phyloP scores from a whole-genome alignment of 2,113 vertebrate species.

The Poeciliopsis turrubarensis region DNA sequence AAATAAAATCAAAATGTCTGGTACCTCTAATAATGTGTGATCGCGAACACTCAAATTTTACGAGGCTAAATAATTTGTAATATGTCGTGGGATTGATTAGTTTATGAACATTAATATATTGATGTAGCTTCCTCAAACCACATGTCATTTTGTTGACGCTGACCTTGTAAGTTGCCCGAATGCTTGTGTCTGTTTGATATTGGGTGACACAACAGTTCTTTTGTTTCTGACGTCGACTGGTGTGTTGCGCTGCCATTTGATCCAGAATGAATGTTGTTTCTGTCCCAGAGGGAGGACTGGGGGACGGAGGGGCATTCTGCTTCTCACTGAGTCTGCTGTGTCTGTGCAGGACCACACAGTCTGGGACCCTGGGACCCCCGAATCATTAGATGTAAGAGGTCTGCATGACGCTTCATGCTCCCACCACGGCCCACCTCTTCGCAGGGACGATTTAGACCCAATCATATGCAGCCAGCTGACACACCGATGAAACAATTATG shows the following conservation, averaged over 20 bases:
- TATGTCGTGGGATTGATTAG: background rate
- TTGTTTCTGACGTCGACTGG: constrained; percentile 60
- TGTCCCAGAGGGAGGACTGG: constrained; percentile 44
- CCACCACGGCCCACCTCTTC: constrained; percentile 19
- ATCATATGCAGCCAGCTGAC: constrained; percentile 90
- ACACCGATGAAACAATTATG: constrained; percentile 92
- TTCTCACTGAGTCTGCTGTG: constrained; percentile 68
- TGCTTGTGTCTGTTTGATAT: constrained; percentile 50
- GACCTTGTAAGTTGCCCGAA: constrained; percentile 45
- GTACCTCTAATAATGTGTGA: background rate
- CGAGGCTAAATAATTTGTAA: background rate
- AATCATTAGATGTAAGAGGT: constrained; percentile 73
- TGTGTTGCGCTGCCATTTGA: constrained; percentile 70
- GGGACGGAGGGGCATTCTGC: constrained; percentile 8
- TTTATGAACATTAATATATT: background rate
- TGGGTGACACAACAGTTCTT: constrained; percentile 71
- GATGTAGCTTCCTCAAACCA: background rate
- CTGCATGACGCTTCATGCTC: constrained; percentile 63
- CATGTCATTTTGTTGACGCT: constrained; percentile 26
- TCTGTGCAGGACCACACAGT: constrained; percentile 75
- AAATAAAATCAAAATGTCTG: background rate
- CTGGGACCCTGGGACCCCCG: constrained; percentile 62
- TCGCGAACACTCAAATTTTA: background rate
- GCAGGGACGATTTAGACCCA: constrained; percentile 80
- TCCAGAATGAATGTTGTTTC: constrained; percentile 71